These are phyloP conservation scores for Napeogenes inachia DNA, from an alignment of 2,888 invertebrate genomes.

Conservation along the genomic window DNA sequence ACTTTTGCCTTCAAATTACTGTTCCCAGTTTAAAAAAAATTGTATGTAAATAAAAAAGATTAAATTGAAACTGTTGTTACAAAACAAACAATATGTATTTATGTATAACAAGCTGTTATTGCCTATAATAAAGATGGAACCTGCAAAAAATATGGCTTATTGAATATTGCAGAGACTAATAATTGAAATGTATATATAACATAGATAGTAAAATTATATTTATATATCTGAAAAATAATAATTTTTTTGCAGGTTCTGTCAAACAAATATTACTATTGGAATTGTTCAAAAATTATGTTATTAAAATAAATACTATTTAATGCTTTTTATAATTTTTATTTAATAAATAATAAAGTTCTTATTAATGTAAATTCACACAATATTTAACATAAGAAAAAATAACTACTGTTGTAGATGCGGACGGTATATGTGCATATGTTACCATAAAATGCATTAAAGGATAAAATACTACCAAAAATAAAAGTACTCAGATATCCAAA, in stretches of 20 bases:
- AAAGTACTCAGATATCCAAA: constrained; percentile 37
- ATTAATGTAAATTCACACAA: too few relatives aligned
- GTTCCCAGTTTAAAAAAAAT: too few relatives aligned
- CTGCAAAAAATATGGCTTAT: not conserved
- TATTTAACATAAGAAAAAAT: not conserved
- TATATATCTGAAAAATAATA: not conserved
- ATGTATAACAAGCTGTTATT: not conserved
- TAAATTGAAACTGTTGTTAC: not conserved
- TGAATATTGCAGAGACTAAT: not conserved
- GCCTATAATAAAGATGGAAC: not conserved
- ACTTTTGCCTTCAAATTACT: too few relatives aligned
- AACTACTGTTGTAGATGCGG: not conserved
- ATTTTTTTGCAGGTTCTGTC: constrained; percentile 1
- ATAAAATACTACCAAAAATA: too few relatives aligned
- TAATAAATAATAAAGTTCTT: too few relatives aligned
- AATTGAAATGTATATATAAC: constrained; percentile 4
- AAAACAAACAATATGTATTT: not conserved
- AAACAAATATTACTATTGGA: not conserved
- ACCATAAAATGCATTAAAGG: not conserved
- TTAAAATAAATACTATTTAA: constrained; percentile 4
- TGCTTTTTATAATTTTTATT: not conserved
- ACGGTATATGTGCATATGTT: not conserved
- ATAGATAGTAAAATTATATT: constrained; percentile 4
- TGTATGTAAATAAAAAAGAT: too few relatives aligned
- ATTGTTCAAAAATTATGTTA: constrained; percentile 3